Base-by-base conservation (phyloP, 2,797 vertebrate genomes). In the Typhlichthys eigenmanni region DNA sequence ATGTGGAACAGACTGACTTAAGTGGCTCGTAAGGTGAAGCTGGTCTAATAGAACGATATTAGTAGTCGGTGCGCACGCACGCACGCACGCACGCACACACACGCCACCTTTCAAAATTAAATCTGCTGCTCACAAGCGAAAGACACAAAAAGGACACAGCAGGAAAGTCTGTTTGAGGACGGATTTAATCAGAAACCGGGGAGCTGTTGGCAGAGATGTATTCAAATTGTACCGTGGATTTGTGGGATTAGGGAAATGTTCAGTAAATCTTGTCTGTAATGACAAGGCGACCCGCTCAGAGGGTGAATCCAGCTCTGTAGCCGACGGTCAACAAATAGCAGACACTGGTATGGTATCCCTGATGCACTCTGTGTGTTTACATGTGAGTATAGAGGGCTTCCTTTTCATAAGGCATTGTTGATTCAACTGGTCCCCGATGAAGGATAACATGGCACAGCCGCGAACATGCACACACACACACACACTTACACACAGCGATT, bases 191-290 rank as follows among this genome's bases (percentile, higher is more conserved):
- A 3, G 50, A 62, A 68, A 71, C 68, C 3, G 2, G 12, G 2
- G 16, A 64, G 72, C 57, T 65, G 17, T 12, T 12, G 11, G 52
- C 2, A 19, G 14, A 58, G 55, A 60, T 54, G 47, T 67, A 13
- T 9, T 49, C 58, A n/a, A 4, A 14, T 46, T 19, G 38, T 17
- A 38, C 29, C 43, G 59, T 13, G 62, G 71, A 76, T 69, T 24
- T 78, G 68, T 51, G 29, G 64, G 74, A 74, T 83, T 76, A 70
- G 59, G 83, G 72, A 59, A 74, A 54, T 45, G 47, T 55, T 71
- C 47, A 58, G 59, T 61, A 58, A 64, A 78, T 81, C 64, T 68
- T 46, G 50, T 58, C 46, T 59, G 59, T 74, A 72, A 81, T 54
- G 2, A 49, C 38, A 34, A 53, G 14, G 12, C 47, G 59, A 17